Evolutionary conservation across 92 coral and sea anemone genomes (phyloP), one percentile per base, ranked within the genome.

Genomic region (Palythoa caribaeorum): DNA sequence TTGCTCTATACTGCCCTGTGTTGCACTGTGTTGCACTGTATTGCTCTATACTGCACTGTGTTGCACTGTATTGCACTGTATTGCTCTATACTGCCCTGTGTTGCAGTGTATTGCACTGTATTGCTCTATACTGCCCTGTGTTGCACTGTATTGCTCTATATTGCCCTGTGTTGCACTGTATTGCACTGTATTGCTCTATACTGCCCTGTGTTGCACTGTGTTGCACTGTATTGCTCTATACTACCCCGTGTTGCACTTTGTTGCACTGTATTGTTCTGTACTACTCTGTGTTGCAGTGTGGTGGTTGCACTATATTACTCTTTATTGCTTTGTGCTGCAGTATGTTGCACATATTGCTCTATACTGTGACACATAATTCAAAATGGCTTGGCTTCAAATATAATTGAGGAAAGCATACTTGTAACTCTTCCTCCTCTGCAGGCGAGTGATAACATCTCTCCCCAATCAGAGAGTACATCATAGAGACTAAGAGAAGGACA

Each of bases 371-470:
- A 44, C 50, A 44, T 44, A 2, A 44, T 3, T 44, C 6, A 44
- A 44, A 44, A 44, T 44, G 0, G 50, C 50, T 44, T 44, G 50
- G 5, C 38, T 21, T 1, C 9, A 35, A 36, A 70, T 38, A 70
- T 3, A 71, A 5, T 36, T 15, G 2, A 7, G n/a, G n/a, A 73
- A 38, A 8, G 20, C 90, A 14, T 71, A 97, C 98, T 85, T 95
- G 93, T 16, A 97, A 88, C 76, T 90, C 75, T 54, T 94, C 96
- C 91, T 95, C 94, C 60, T 97, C 97, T 39, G 91, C 90, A 20
- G 94, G 98, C 12, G 99, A 94, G 28, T 94, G 85, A 53, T 76
- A 91, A 69, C 98, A 92, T 19, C 92, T 93, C 78, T 95, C 96
- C 11, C 99, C 94, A 83, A 88, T 90, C 86, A 97, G 60, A 0